Evolutionary conservation across 35 echinoderm and acorn worm genomes (phyloP).

Genomic region (Patiria miniata): DNA sequence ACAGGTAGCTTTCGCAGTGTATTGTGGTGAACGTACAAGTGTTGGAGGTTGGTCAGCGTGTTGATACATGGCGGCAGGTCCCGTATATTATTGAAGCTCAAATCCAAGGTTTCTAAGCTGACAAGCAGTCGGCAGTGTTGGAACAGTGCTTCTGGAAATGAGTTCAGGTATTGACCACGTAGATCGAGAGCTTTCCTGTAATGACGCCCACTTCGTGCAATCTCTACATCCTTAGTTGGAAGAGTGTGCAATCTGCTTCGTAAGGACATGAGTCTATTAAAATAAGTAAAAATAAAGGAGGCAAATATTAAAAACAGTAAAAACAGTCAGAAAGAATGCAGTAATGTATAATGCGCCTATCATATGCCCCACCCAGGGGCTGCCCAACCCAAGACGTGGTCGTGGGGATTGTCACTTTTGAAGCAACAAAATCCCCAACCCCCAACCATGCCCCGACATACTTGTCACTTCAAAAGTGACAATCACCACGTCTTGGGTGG

Average conservation of each 20-base stretch:
- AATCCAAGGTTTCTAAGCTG: conserved; percentile 50
- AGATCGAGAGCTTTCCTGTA: conserved; percentile 52
- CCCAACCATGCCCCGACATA: background rate
- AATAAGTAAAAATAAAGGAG: background rate
- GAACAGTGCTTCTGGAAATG: conserved; percentile 9
- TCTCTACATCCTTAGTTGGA: conserved; percentile 49
- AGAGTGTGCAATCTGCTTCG: conserved; percentile 43
- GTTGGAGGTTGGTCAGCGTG: conserved; percentile 39
- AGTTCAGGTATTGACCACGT: conserved; percentile 56
- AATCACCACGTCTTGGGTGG: too few relatives aligned
- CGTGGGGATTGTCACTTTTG: background rate
- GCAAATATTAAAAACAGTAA: background rate
- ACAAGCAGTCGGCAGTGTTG: background rate
- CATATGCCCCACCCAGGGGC: background rate
- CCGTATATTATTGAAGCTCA: conserved; percentile 69
- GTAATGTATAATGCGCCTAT: background rate
- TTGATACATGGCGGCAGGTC: conserved; percentile 59
- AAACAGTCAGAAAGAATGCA: background rate
- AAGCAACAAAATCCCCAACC: background rate
- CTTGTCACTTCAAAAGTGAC: background rate
- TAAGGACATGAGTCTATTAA: conserved; percentile 56
- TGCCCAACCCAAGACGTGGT: background rate
- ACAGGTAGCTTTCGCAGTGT: conserved; percentile 36
- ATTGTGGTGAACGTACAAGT: conserved; percentile 58
- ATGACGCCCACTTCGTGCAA: conserved; percentile 13